Conservation (phyloP, 2,888 invertebrate genomes). For the Tyria jacobaeae region DNA sequence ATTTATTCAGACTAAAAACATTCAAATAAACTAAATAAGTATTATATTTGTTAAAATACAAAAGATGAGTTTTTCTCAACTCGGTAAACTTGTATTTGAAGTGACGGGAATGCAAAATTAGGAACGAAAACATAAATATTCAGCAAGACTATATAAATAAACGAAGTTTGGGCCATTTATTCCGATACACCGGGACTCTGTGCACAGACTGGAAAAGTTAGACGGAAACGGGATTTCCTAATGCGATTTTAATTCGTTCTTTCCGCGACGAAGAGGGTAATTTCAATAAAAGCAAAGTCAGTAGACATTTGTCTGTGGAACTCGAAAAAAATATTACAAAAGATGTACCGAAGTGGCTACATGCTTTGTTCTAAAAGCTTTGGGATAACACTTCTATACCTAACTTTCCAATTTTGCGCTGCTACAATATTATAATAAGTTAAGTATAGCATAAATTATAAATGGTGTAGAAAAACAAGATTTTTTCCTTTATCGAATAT, state of each 20-base stretch:
- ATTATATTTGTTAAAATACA: slow-evolving; percentile 53
- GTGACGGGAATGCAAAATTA: slow-evolving; percentile 78
- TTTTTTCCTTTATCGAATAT: no score
- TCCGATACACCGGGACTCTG: slow-evolving; percentile 83
- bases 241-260: slow-evolving; percentile 86
- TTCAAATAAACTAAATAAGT: slow-evolving; percentile 39
- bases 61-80: slow-evolving; percentile 54
- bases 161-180: slow-evolving; percentile 85
- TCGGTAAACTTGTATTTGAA: slow-evolving; percentile 65
- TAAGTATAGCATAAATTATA: no score
- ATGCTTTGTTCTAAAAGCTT: slow-evolving; percentile 35
- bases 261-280: slow-evolving; percentile 80
- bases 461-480: no score
- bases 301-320: slow-evolving; percentile 65
- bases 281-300: slow-evolving; percentile 81
- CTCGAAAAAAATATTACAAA: slow-evolving; percentile 56
- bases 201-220: slow-evolving; percentile 83
- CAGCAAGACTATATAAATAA: slow-evolving; percentile 84
- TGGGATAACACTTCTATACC: neutral
- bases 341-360: slow-evolving; percentile 40
- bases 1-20: slow-evolving; percentile 35
- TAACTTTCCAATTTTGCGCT: slow-evolving; percentile 27
- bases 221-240: slow-evolving; percentile 84
- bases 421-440: slow-evolving; percentile 36
- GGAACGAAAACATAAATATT: slow-evolving; percentile 82